Base-by-base conservation (phyloP, 2,888 invertebrate species). In the Cantharis lateralis region DNA sequence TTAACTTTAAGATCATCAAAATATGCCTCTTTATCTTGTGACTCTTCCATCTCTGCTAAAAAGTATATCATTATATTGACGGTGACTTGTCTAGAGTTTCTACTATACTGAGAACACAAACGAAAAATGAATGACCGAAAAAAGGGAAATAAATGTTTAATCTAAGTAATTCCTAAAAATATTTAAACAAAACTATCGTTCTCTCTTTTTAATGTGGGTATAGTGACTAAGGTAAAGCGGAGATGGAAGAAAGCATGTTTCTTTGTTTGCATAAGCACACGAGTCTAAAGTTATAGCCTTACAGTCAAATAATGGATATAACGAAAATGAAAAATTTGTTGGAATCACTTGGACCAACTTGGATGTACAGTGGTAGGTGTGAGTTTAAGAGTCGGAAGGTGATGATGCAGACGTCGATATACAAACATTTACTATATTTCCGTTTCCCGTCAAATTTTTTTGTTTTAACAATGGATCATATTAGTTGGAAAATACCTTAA, bases 371-470 rank as follows among this genome's bases (percentile, higher is more conserved):
- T 78, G 78, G 78, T 78, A 81, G 80, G 81, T 79, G 81, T 76
- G 81, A 79, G 78, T 79, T 78, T 76, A 70, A 84, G 82, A 82
- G 82, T 84, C 85, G 84, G 84, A 83, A 82, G 82, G 80, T 82
- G 82, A 81, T 24, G 82, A 80, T 81, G 80, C 74, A 79, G 81
- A 82, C 75, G 77, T 84, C 81, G 85, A 85, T 86, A 85, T 82
- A 86, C 82, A 86, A 82, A 85, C 80, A 48, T 48, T n/a, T 48
- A n/a, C 48, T 48, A 48, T 79, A 83, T 85, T 83, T 87, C 87
- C 87, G 85, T 84, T 86, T 85, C 82, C 85, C 83, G 84, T 81
- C 78, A 78, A 78, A 77, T 74, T 16, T 18, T 24, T 64, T 71
- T 61, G 16, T 71, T 72, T 72, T 71, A 32, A 72, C 63, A 76